Conservation (phyloP, 2,888 invertebrate species). For the Brachylomia viminalis region DNA sequence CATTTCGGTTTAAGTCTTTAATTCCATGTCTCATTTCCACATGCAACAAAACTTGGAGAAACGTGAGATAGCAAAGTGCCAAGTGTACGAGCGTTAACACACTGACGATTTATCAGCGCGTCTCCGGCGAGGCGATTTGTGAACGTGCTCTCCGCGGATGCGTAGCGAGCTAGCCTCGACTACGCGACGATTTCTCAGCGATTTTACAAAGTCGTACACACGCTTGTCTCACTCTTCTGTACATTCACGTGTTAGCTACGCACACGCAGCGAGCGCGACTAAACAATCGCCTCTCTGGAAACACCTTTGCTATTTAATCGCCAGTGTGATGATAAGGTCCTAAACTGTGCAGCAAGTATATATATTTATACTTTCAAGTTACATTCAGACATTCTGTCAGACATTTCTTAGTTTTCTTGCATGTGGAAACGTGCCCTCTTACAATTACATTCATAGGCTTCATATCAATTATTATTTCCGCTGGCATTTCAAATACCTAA, state of each 20-base stretch:
- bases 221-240: not conserved
- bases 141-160: not conserved
- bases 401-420: not conserved
- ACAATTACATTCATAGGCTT: not conserved
- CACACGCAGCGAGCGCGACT: not conserved
- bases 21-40: not conserved
- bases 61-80: not conserved
- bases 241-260: no score
- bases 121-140: not conserved
- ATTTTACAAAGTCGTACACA: not conserved
- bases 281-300: not conserved
- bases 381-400: not conserved
- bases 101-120: not conserved
- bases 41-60: not conserved
- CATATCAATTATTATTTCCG: not conserved
- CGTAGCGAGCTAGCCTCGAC: no score
- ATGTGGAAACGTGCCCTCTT: not conserved
- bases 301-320: not conserved
- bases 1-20: not conserved
- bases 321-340: no score
- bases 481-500: not conserved
- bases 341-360: not conserved
- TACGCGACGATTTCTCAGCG: not conserved
- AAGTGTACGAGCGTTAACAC: not conserved
- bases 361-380: not conserved